A percentile compares a stretch with the other conserved stretches of the same genome.
phyloP scores from a whole-genome alignment of 2,797 vertebrate genomes.

The Lagorchestes hirsutus region DNA sequence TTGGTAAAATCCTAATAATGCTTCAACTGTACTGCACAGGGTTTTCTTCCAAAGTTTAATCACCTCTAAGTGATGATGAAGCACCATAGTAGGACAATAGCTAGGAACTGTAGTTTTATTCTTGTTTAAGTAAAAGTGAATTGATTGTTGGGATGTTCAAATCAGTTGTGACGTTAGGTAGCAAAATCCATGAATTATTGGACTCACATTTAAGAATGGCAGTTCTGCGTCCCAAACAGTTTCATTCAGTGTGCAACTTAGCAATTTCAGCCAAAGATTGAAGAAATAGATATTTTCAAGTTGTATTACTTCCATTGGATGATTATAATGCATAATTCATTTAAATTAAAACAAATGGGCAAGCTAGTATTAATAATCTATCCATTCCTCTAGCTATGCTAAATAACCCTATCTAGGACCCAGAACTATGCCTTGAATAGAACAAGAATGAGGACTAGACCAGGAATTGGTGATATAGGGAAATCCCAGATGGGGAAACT shows the following conservation, averaged over 20 bases:
- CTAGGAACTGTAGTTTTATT: neutral
- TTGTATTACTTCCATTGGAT: neutral
- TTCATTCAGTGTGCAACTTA: neutral
- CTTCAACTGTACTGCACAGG: neutral
- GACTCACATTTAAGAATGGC: neutral
- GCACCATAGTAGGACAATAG: neutral
- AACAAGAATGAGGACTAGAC: neutral
- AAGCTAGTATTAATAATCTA: conserved; percentile 33
- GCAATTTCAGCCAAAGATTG: neutral
- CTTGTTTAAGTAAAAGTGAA: neutral
- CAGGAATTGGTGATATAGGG: neutral
- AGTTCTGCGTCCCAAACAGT: neutral
- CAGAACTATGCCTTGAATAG: neutral
- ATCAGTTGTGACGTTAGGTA: neutral
- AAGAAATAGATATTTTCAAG: neutral
- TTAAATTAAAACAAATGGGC: conserved; percentile 4
- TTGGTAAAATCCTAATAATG: neutral
- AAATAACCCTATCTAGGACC: neutral
- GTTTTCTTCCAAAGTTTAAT: neutral
- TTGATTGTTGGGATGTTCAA: neutral
- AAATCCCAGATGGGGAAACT: neutral
- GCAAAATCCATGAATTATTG: neutral
- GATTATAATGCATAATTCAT: neutral
- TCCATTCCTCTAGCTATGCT: neutral
- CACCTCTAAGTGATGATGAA: neutral